Percentiles rank a stretch among this genome's conserved stretches.
These are phyloP conservation scores for Drosophila sulfurigaster DNA, from an alignment of 1,140 invertebrate species.

Conservation along the genomic window DNA sequence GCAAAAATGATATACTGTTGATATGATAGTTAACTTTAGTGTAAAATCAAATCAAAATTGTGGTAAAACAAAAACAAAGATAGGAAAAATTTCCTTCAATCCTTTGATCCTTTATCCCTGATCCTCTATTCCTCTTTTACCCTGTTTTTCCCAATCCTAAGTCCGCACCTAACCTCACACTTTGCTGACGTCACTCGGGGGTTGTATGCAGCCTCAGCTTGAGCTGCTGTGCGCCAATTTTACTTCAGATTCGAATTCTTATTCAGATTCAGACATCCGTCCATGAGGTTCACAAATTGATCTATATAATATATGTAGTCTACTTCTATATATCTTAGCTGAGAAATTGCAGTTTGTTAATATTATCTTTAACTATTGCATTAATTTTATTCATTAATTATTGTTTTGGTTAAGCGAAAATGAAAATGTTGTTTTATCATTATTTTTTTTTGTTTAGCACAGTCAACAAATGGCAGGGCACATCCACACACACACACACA, in stretches of 20 bases:
- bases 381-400: slow-evolving; percentile 1
- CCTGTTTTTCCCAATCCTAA: background rate
- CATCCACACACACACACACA: slow-evolving; percentile 39
- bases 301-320: background rate
- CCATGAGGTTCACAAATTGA: slow-evolving; percentile 78
- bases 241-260: slow-evolving; percentile 70
- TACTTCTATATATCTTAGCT: background rate
- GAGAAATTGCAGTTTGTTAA: slow-evolving; percentile 9
- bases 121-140: background rate
- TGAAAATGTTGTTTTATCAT: slow-evolving; percentile 28
- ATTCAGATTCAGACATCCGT: slow-evolving; percentile 60
- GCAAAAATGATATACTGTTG: slow-evolving; percentile 45
- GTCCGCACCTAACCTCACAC: slow-evolving; percentile 7
- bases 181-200: slow-evolving; percentile 71
- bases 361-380: slow-evolving; percentile 5
- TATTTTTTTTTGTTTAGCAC: slow-evolving; percentile 52
- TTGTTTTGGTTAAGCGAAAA: slow-evolving; percentile 9
- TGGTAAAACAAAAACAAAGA: slow-evolving; percentile 8
- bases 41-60: slow-evolving; percentile 67
- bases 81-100: background rate
- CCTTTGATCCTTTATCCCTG: too few species aligned
- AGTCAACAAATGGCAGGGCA: slow-evolving; percentile 50
- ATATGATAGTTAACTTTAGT: slow-evolving; percentile 78
- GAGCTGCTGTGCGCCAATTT: slow-evolving; percentile 76
- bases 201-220: slow-evolving; percentile 73